Evolutionary conservation across 2,113 vertebrate species (phyloP).

Genomic region (Brienomyrus brachyistius): DNA sequence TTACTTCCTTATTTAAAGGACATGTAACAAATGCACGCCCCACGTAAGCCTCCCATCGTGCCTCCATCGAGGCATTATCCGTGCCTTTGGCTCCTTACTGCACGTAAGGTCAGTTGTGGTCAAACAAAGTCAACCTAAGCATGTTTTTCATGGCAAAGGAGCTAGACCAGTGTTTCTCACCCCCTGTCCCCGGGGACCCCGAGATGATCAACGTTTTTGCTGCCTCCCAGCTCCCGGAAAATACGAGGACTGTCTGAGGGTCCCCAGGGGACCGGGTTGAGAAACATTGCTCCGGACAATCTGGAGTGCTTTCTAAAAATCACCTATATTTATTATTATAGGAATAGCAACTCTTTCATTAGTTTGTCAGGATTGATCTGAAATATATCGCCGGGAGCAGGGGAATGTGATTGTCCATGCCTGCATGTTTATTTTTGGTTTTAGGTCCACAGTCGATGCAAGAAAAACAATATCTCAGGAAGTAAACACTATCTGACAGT

Average conservation of each 20-base stretch:
- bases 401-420: background rate
- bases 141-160: background rate
- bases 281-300: background rate
- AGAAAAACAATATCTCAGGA: constrained; percentile 76
- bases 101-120: background rate
- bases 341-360: background rate
- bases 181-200: background rate
- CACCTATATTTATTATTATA: background rate
- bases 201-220: background rate
- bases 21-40: background rate
- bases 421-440: constrained; percentile 21
- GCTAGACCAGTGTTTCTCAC: background rate
- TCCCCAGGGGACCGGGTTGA: background rate
- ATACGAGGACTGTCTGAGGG: background rate
- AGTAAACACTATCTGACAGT: constrained; percentile 81
- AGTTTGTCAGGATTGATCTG: background rate
- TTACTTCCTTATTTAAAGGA: background rate
- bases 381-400: background rate
- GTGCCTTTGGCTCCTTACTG: background rate
- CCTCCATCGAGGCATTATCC: background rate
- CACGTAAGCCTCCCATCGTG: background rate
- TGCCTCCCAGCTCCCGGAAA: background rate
- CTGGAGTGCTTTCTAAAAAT: background rate
- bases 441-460: constrained; percentile 75
- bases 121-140: background rate